Evolutionary conservation across 2,797 vertebrate species (phyloP), one percentile per base, ranked within the genome.

Genomic region (Xenopus petersii): DNA sequence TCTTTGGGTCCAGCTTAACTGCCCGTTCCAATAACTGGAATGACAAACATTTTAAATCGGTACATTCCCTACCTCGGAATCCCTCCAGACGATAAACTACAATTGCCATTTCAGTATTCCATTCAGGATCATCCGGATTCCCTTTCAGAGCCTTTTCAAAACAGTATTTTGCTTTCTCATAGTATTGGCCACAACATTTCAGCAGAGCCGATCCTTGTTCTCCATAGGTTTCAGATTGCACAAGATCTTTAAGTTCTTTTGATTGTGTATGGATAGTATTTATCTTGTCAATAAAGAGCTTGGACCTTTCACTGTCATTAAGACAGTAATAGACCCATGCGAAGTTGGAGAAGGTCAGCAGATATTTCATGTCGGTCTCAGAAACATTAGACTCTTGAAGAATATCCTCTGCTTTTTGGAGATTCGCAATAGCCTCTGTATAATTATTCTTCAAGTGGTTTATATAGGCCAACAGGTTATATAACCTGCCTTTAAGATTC

Each of bases 241-340:
- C 47, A 70, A 80, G 70, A 46, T 83, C 84, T 62, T 70, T 42
- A n/a, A 12, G 12, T 7, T 2, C 62, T 2, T 55, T 1, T 58
- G 66, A 75, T 0, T 74, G 69, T 77, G 83, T 81, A 55, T 82
- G 87, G 68, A 78, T 83, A 0, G 65, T 48, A 21, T 84, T 75
- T 26, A 94, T 80, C 75, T 89, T 91, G 15, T 76, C 85, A 70
- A 87, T 0, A 0, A 91, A 92, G 17, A 33, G 73, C 80, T 89
- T 85, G 75, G 84, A 84, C 65, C 90, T 82, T 26, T 77, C 0
- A 3, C 85, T 81, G 42, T 80, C 83, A 2, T 67, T 60, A 83
- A 86, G 86, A 75, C 88, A 81, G 72, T 90, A 94, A 75, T 89
- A 84, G n/a, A 91, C 67, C 92, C 93, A 94, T 15, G 91, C 89